Evolutionary conservation across 1,140 invertebrate species (phyloP).

Genomic region (Drosophila mojavensis): DNA sequence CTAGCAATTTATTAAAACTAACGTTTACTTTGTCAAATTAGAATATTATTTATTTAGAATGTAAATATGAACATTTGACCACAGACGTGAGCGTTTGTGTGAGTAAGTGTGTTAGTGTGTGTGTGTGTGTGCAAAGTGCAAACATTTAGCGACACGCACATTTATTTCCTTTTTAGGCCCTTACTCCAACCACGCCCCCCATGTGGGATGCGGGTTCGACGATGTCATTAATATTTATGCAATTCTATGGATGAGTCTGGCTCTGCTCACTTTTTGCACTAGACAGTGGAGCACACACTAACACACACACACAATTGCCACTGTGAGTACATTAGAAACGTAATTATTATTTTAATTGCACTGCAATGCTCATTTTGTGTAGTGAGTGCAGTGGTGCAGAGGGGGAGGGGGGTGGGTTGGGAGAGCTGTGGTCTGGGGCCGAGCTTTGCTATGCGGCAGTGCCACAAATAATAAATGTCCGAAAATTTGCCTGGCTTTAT

Average conservation of each 20-base stretch:
- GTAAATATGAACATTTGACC: slow-evolving; percentile 78
- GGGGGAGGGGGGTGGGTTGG: neutral
- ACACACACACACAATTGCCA: slow-evolving; percentile 47
- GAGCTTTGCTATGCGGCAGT: neutral
- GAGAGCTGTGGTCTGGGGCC: too few relatives aligned
- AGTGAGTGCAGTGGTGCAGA: neutral
- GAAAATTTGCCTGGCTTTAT: slow-evolving; percentile 46
- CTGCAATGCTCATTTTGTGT: slow-evolving; percentile 69
- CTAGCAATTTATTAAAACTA: slow-evolving; percentile 77
- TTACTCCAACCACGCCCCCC: neutral
- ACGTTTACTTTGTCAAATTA: slow-evolving; percentile 81
- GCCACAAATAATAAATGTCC: slow-evolving; percentile 77
- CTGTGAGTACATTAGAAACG: slow-evolving; percentile 77
- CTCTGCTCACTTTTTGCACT: slow-evolving; percentile 59
- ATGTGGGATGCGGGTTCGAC: slow-evolving; percentile 37
- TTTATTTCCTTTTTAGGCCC: slow-evolving; percentile 49
- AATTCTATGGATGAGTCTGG: slow-evolving; percentile 33
- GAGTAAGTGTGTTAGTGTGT: slow-evolving; percentile 31
- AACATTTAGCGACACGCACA: slow-evolving; percentile 79
- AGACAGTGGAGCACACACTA: slow-evolving; percentile 15
- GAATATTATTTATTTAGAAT: slow-evolving; percentile 83
- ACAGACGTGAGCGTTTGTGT: slow-evolving; percentile 42
- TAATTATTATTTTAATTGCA: slow-evolving; percentile 83
- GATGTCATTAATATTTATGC: slow-evolving; percentile 80
- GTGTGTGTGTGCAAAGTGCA: slow-evolving; percentile 63